Percentiles rank a stretch among this genome's conserved stretches.
phyloP scores from a whole-genome alignment of 92 coral and sea anemone genomes.

The Epizoanthus scotinus region DNA sequence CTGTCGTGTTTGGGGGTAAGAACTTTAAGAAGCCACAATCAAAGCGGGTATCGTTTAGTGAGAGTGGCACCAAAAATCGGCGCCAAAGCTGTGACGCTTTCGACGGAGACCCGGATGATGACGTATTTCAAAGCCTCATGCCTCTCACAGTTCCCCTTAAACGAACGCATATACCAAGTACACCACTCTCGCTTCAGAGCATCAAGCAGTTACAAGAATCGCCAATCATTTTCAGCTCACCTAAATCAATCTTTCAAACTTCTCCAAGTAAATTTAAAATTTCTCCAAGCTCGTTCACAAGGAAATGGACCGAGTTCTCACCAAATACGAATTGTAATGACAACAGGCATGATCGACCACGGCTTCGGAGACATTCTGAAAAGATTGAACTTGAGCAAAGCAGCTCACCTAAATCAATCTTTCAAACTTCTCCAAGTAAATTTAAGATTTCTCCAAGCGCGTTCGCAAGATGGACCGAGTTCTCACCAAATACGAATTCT shows the following conservation, averaged over 20 bases:
- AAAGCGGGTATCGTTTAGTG: constrained; percentile 4
- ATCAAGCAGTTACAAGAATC: constrained; percentile 86
- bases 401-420: constrained; percentile 31
- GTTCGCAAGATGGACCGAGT: constrained; percentile 40
- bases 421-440: constrained; percentile 36
- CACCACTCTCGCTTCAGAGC: constrained; percentile 82
- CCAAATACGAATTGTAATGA: constrained; percentile 15
- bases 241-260: constrained; percentile 31
- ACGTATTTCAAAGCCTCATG: constrained; percentile 56
- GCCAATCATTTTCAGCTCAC: constrained; percentile 63
- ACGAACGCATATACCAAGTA: constrained; percentile 51
- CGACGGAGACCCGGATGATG: constrained; percentile 60
- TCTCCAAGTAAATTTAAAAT: constrained; percentile 39
- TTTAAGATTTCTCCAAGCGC: constrained; percentile 43
- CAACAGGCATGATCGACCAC: neutral
- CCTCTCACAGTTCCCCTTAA: constrained; percentile 34
- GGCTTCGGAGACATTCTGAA: constrained; percentile 8
- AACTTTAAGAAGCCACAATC: constrained; percentile 21
- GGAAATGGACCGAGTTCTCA: constrained; percentile 41
- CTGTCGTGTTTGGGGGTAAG: constrained; percentile 57
- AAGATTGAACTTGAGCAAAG: neutral
- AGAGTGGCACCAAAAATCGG: constrained; percentile 17
- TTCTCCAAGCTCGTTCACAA: constrained; percentile 43
- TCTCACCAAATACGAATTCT: constrained; percentile 26
- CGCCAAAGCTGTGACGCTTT: constrained; percentile 53